A percentile compares a stretch with the other conserved stretches of the same genome.
phyloP scores from a whole-genome alignment of 1,140 invertebrate genomes.

The Heterodera schachtii region DNA sequence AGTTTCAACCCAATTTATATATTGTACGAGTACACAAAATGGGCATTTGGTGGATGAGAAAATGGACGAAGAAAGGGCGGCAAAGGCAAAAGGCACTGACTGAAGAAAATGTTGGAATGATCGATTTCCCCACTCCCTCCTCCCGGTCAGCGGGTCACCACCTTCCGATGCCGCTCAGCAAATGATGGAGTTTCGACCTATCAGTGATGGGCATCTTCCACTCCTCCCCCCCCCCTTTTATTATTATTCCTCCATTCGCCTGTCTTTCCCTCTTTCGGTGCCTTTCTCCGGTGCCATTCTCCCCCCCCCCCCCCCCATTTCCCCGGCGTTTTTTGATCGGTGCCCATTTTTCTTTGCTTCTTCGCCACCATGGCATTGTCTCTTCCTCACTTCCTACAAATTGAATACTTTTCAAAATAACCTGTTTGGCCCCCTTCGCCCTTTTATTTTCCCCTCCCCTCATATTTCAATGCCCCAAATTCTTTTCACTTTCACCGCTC shows the following conservation, averaged over 20 bases:
- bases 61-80: background rate
- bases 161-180: background rate
- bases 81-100: background rate
- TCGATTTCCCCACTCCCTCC: background rate
- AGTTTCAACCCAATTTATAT: background rate
- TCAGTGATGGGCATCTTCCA: background rate
- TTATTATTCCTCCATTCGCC: constrained; percentile 3
- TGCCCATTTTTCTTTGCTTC: background rate
- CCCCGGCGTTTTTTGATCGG: background rate
- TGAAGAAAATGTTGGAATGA: background rate
- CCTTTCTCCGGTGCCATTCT: background rate
- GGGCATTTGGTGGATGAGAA: background rate
- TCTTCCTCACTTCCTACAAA: too few relatives aligned
- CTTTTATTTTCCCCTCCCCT: too few relatives aligned
- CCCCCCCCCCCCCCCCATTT: background rate
- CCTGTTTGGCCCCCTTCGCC: too few relatives aligned
- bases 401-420: too few relatives aligned
- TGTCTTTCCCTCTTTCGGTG: background rate
- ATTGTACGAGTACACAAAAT: too few relatives aligned
- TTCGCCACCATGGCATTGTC: background rate
- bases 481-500: too few relatives aligned
- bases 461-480: too few relatives aligned
- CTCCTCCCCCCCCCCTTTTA: background rate
- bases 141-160: background rate
- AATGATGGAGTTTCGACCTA: background rate